These are phyloP conservation scores for Heteractis magnifica DNA, from an alignment of 92 coral and sea anemone genomes.

Conservation along the genomic window DNA sequence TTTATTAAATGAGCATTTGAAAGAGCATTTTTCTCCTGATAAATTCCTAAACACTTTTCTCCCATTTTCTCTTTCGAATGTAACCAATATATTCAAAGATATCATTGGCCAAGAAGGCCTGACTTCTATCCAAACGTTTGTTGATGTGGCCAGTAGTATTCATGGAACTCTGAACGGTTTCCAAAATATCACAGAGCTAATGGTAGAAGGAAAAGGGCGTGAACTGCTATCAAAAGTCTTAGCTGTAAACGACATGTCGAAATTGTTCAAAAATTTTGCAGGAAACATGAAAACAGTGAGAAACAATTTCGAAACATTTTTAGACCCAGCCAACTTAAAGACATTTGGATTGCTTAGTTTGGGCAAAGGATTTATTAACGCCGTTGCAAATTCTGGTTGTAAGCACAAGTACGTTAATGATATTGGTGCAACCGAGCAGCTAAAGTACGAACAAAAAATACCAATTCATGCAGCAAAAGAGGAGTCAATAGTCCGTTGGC, in stretches of 20 bases:
- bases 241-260: not conserved
- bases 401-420: not conserved
- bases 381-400: conserved; percentile 2
- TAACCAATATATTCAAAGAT: not conserved
- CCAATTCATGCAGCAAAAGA: not conserved
- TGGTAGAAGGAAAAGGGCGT: too few species aligned
- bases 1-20: conserved; percentile 7
- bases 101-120: conserved; percentile 6
- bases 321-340: not conserved
- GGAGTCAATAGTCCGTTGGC: not conserved
- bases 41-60: not conserved
- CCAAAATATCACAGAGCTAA: not conserved
- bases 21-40: conserved; percentile 1
- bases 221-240: not conserved
- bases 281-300: not conserved
- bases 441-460: not conserved
- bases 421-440: not conserved
- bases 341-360: not conserved
- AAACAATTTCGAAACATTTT: not conserved
- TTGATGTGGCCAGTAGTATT: not conserved
- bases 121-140: not conserved
- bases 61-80: not conserved
- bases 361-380: not conserved
- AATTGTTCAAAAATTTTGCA: not conserved
- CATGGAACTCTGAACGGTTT: not conserved